Conservation (phyloP, 2,113 vertebrate genomes). For the Opisthocomus hoazin region DNA sequence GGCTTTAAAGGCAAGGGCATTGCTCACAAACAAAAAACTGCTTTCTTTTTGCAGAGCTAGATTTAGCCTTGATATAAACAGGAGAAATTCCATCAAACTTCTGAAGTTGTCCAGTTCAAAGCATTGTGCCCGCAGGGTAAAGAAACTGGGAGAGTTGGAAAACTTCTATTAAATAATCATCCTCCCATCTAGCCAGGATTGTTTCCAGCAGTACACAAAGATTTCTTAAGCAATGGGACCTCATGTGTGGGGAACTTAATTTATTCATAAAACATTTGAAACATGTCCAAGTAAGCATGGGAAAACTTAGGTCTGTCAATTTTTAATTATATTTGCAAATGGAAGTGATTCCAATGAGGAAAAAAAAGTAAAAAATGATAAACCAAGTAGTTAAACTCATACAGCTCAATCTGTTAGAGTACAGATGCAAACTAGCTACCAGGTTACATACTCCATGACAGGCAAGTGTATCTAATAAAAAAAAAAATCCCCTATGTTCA, state of each 20-base stretch:
- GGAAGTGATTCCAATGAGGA: neutral
- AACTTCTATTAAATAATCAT: constrained; percentile 42
- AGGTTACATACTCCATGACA: neutral
- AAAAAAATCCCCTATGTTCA: no score
- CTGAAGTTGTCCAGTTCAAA: constrained; percentile 53
- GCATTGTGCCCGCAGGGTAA: constrained; percentile 14
- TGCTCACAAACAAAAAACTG: neutral
- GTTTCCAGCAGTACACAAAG: constrained; percentile 6
- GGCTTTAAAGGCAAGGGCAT: neutral
- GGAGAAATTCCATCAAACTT: constrained; percentile 5
- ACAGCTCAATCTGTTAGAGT: no score
- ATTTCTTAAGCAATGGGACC: constrained; percentile 22
- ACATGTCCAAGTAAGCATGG: neutral
- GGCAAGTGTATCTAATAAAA: no score
- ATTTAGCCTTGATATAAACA: neutral
- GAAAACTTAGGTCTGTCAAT: neutral
- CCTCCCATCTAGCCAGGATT: constrained; percentile 18
- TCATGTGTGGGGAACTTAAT: constrained; percentile 5
- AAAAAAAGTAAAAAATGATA: neutral
- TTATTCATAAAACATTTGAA: constrained; percentile 16
- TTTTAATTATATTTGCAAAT: neutral
- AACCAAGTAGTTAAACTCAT: neutral
- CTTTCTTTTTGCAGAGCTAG: neutral
- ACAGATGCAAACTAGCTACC: neutral
- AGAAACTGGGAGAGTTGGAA: constrained; percentile 15